Percentiles rank a stretch among this genome's conserved stretches.
Conservation (phyloP, 1,140 invertebrate genomes). For the Drosophila murphyi region DNA sequence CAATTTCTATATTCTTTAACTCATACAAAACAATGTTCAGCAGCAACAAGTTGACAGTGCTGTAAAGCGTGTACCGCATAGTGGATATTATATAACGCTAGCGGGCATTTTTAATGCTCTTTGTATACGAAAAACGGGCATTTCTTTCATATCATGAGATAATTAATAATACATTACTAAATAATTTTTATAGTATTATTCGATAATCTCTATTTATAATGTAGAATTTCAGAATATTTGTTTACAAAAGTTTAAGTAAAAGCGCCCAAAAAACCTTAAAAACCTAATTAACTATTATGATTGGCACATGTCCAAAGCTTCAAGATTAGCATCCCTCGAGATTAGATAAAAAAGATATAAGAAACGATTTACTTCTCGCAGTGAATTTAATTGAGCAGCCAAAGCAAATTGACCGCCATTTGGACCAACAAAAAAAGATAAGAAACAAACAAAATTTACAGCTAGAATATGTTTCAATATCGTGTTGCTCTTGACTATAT, state of each 20-base stretch:
- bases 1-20: too few species aligned
- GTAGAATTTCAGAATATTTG: too few species aligned
- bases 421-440: slow-evolving; percentile 39
- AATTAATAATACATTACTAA: too few species aligned
- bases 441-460: slow-evolving; percentile 47
- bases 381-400: slow-evolving; percentile 53
- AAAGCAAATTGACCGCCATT: slow-evolving; percentile 18
- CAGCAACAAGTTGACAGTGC: slow-evolving; percentile 7
- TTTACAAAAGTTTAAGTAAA: too few species aligned
- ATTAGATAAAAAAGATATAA: slow-evolving; percentile 6
- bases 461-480: slow-evolving; percentile 46
- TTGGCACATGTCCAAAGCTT: too few species aligned
- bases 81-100: not conserved
- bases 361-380: slow-evolving; percentile 30
- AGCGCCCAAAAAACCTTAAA: too few species aligned
- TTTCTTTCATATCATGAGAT: too few species aligned
- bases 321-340: not conserved
- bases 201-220: too few species aligned
- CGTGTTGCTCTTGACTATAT: not conserved
- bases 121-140: not conserved
- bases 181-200: too few species aligned
- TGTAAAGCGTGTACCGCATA: not conserved
- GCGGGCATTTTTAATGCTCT: not conserved
- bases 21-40: not conserved
- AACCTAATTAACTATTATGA: too few species aligned